Base-by-base conservation (phyloP, 2,797 vertebrate species). In the Danio choprae region DNA sequence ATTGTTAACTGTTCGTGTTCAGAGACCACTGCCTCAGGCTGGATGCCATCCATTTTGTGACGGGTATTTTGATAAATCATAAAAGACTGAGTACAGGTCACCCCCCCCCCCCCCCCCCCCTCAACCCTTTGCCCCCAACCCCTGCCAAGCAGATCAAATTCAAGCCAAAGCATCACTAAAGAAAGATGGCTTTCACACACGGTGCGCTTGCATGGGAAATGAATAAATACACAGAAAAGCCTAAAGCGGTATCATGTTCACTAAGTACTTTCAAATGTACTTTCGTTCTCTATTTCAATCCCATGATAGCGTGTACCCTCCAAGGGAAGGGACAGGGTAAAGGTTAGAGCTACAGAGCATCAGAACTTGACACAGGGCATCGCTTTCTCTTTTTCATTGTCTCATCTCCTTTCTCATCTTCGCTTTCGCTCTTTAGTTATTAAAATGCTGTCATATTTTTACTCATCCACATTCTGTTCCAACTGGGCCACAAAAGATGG, bases 331-430 rank as follows among this genome's bases (percentile, higher is more conserved):
- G 90, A 87, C 87, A 91, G 92, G 92, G 87, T 92, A 94, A 94
- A 93, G 92, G 93, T 93, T 94, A 93, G 81, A 85, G 88, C 89
- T 91, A 87, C 91, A 87, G 92, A 92, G 90, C 91, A 93, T 87
- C 85, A 90, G 91, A 93, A 93, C 92, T 91, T 94, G 91, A 93
- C 90, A 91, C 90, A 89, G 87, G 79, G 51, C 82, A 67, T 83
- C 68, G 65, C 71, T 81, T 65, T 78, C 44, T 84, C 58, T 73
- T 69, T 84, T 77, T 64, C 63, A 80, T 43, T 59, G 50, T 80
- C 77, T 79, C 79, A 83, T 86, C 79, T 79, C 56, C 29, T 68
- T 60, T 29, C 20, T 20, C 38, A 43, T 40, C 13, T 64, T 71
- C 1, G 43, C 38, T 71, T 40, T 55, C 48, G 55, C 2, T 2